Evolutionary conservation across 2,888 invertebrate genomes (phyloP).

Genomic region (Acrobasis repandana): DNA sequence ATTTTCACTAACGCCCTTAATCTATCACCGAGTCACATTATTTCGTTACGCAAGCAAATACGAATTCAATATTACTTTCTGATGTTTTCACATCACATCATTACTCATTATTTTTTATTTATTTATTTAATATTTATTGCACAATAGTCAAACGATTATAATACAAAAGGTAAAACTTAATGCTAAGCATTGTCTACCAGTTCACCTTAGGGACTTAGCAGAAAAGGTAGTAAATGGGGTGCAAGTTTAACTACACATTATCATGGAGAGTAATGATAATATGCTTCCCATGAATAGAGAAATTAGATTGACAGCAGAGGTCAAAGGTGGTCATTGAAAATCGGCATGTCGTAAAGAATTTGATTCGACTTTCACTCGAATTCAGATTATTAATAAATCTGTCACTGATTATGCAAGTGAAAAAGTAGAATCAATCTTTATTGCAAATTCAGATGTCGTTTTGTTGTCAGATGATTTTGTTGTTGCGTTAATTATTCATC

Average conservation of each 20-base stretch:
- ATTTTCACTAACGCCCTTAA: background rate
- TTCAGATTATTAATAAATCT: constrained; percentile 31
- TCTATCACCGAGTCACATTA: background rate
- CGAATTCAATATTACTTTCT: constrained; percentile 3
- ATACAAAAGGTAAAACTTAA: too few species aligned
- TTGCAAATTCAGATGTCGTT: constrained; percentile 1
- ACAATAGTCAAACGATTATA: too few species aligned
- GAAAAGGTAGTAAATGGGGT: too few species aligned
- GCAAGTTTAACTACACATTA: constrained; percentile 13
- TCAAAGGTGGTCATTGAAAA: constrained; percentile 57
- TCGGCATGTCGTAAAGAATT: constrained; percentile 53
- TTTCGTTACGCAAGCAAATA: background rate
- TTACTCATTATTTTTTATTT: too few species aligned
- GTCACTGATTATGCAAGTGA: constrained; percentile 23
- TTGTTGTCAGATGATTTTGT: background rate
- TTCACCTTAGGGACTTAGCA: too few species aligned
- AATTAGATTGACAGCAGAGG: constrained; percentile 57
- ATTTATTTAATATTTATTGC: too few species aligned
- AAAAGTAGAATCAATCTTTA: background rate
- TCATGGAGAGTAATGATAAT: constrained; percentile 42
- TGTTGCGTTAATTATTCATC: background rate
- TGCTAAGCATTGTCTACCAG: too few species aligned
- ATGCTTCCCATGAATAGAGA: constrained; percentile 59
- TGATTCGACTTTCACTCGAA: constrained; percentile 57
- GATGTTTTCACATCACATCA: constrained; percentile 16